phyloP scores from a whole-genome alignment of 2,888 invertebrate genomes.

The Dryobota labecula region DNA sequence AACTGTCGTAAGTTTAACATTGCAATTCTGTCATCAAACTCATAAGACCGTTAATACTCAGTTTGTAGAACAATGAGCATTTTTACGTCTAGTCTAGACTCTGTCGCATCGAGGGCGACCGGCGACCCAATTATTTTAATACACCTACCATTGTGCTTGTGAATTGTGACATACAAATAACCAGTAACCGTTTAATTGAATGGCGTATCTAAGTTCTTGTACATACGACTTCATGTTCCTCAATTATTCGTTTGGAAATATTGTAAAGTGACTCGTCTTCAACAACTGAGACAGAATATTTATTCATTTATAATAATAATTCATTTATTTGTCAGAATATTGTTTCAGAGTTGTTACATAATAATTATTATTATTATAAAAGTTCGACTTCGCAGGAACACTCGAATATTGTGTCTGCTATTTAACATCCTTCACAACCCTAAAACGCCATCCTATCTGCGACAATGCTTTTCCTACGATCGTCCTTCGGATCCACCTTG shows the following conservation, averaged over 20 bases:
- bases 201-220: not conserved
- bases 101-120: slow-evolving; percentile 26
- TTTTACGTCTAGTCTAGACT: slow-evolving; percentile 57
- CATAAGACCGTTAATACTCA: not conserved
- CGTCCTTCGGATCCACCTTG: too few relatives aligned
- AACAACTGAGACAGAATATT: not conserved
- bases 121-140: slow-evolving; percentile 59
- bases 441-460: too few relatives aligned
- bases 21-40: not conserved
- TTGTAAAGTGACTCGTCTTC: not conserved
- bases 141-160: slow-evolving; percentile 38
- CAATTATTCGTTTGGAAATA: not conserved
- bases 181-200: slow-evolving; percentile 27
- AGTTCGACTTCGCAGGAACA: too few relatives aligned
- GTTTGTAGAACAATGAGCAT: slow-evolving; percentile 48
- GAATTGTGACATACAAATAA: slow-evolving; percentile 40
- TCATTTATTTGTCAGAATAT: not conserved
- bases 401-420: too few relatives aligned
- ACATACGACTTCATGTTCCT: not conserved
- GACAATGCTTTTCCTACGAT: too few relatives aligned
- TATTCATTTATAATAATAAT: too few relatives aligned
- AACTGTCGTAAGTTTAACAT: not conserved
- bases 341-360: not conserved
- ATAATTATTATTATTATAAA: too few relatives aligned
- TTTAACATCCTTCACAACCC: too few relatives aligned